Conservation (phyloP, 2,888 invertebrate genomes). For the Acanthosepion esculentum region DNA sequence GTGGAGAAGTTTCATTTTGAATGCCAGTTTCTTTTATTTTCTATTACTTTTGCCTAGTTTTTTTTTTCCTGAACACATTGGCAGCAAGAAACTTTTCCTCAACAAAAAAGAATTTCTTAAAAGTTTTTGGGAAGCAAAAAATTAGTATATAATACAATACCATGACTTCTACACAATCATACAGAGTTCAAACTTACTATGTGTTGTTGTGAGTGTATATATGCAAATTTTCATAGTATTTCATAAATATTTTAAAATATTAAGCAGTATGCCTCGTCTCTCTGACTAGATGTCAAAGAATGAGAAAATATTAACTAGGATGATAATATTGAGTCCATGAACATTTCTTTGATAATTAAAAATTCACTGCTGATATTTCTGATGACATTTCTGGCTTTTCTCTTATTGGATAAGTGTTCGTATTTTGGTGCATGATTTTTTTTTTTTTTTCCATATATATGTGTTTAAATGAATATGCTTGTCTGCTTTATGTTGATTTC, state of each 20-base stretch:
- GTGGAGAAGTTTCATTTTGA: not conserved
- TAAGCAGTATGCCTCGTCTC: not conserved
- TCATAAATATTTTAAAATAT: not conserved
- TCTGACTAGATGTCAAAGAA: not conserved
- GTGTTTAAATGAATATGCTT: not conserved
- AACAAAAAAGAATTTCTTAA: not conserved
- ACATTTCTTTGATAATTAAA: not conserved
- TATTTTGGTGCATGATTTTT: not conserved
- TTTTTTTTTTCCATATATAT: not conserved
- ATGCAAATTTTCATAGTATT: not conserved
- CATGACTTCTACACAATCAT: not conserved
- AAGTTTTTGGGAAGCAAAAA: not conserved
- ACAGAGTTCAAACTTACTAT: not conserved
- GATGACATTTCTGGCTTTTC: not conserved
- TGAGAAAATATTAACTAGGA: not conserved
- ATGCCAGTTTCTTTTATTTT: not conserved
- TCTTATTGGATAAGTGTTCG: not conserved
- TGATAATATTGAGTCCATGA: not conserved
- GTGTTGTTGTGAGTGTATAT: not conserved
- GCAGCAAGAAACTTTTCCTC: not conserved
- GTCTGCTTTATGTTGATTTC: too few relatives aligned
- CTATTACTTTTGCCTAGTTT: not conserved
- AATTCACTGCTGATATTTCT: conserved; percentile 23
- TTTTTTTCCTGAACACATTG: not conserved
- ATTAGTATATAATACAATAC: not conserved